Base-by-base conservation (phyloP, 2,888 invertebrate species). In the Serripes groenlandicus region DNA sequence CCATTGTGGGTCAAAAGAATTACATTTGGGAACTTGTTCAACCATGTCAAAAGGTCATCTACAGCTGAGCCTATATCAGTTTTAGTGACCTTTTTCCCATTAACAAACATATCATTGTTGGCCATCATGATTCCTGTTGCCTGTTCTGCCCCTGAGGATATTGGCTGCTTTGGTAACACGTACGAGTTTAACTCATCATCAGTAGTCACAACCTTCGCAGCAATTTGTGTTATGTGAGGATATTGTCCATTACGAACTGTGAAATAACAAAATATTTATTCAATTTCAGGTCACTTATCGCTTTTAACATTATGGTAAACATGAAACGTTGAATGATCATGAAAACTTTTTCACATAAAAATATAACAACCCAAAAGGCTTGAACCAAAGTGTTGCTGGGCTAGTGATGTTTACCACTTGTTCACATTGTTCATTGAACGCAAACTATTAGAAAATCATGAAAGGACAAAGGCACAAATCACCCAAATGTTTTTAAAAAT, bases 1-100 rank as follows among this genome's bases (percentile, higher is more conserved):
- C 74, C 74, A 74, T 74, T 74, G 32, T 74, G 74, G 5, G 74
- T 64, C 7, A 64, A 49, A 28, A 74, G 15, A 26, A 64, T 30
- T 1, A 74, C 49, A 21, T 74, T 74, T 60, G 49, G 15, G 26
- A 68, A 75, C 11, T 60, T 60, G 7, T 15, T 15, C 7, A 42
- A 15, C 42, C 42, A 42, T 42, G 42, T 42, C 7, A 7, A 42
- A 7, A 42, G 7, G 7, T 42, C 15, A 7, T 42, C 9, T 42
- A 7, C 7, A 15, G 42, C 42, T 11, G 15, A 11, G 7, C 15
- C 42, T 42, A 42, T 15, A 42, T 7, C 9, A 11, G 42, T 42
- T 7, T 42, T 7, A 11, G 7, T 15, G 9, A 42, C 42, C 7
- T 15, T 42, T 7, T 42, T 42, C 42, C 42, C 42, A 11, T 15